These are phyloP conservation scores for Epirrhoe alternata DNA, from an alignment of 2,888 invertebrate species.

Conservation along the genomic window DNA sequence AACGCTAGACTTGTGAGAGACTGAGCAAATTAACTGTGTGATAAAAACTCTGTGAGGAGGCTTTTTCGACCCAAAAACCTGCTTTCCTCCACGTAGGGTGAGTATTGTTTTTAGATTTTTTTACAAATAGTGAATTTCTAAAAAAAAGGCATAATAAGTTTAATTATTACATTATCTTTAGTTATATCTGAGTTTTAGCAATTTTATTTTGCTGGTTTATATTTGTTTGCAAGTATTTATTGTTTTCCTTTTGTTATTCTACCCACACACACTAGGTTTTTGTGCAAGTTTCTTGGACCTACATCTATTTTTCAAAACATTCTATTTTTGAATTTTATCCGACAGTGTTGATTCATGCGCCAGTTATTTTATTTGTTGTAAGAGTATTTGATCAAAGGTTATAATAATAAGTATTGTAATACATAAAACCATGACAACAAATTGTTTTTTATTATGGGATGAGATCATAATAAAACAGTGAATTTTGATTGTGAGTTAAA, in stretches of 20 bases:
- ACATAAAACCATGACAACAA: no score
- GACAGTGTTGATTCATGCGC: no score
- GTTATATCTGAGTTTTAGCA: background rate
- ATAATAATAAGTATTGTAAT: no score
- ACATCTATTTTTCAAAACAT: background rate
- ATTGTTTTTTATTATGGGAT: no score
- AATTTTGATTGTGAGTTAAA: background rate
- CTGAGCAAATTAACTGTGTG: constrained; percentile 13
- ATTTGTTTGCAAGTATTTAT: no score
- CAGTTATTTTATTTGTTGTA: no score
- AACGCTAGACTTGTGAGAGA: background rate
- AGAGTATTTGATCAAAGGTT: no score
- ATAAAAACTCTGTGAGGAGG: constrained; percentile 8
- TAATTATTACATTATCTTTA: background rate
- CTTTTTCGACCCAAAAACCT: constrained; percentile 5
- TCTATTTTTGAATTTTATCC: no score
- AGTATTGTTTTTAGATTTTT: constrained; percentile 14
- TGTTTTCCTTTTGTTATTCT: background rate
- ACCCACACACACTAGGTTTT: background rate
- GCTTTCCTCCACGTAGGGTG: constrained; percentile 3
- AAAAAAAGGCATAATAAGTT: no score
- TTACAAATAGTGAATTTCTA: no score
- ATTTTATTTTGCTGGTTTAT: no score
- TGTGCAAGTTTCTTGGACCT: background rate
- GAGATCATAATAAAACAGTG: no score